Base-by-base conservation (phyloP, 2,888 invertebrate genomes). In the Drosophila tanythrix region DNA sequence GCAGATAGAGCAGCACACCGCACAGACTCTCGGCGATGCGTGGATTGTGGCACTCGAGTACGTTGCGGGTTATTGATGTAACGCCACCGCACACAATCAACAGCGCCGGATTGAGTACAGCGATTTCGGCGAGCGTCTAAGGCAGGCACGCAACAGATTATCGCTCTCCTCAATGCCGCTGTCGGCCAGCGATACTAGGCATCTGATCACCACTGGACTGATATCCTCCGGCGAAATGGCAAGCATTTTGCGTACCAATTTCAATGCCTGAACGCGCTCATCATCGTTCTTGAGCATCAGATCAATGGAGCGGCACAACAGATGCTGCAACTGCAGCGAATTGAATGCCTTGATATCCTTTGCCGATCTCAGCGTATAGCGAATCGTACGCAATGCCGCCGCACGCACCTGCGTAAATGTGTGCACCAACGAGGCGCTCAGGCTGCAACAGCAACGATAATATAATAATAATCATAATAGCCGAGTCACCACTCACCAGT, bases 11-110 rank as follows among this genome's bases (percentile, higher is more conserved):
- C 43, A 99, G 93, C 18, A 98, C 97, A 1, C 97, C 98, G 81
- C 98, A 96, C 2, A 99, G 94, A 5, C 98, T 97, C 93, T 99
- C 99, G 8, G 97, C 96, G 93, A 98, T 97, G 74, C 97, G 95
- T 0, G 98, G 97, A 83, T 97, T 97, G 81, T 97, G 96, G 90
- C 97, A 97, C 91, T 97, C 97, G 50, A 97, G 94, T 29, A 98
- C 94, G 91, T 97, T 97, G 73, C 97, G 95, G 0, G 97, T 95
- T 60, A 97, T 95, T 8, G 98, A 96, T 69, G 96, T 95, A 57
- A 98, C 96, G 25, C 98, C 97, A 11, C 97, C 97, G 89, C 96
- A 96, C 52, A 95, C 94, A 88, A 98, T 96, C 85, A 98, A 95
- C 79, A 97, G 93, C 73, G 95, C 95, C 3, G 98, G 96, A 94